Base-by-base conservation (phyloP, 2,888 invertebrate genomes). In the Monochamus alternatus region DNA sequence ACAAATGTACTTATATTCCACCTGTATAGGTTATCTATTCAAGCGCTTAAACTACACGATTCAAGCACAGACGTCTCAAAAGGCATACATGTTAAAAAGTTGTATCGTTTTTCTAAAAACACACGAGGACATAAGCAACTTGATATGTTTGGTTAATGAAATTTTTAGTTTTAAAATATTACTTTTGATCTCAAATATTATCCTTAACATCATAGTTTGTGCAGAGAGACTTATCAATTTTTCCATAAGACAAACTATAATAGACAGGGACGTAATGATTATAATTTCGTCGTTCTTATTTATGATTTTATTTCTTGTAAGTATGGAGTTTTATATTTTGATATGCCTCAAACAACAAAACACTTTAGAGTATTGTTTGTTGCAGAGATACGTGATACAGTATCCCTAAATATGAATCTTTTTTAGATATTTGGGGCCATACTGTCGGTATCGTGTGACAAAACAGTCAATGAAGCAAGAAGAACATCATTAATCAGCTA, bases 401-500 rank as follows among this genome's bases (percentile, higher is more conserved):
- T 43, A 44, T 59, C 2, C 60, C 2, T 58, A 2, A 70, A 63
- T 4, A 7, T 22, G 10, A 68, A 60, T 69, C 38, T 75, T 75
- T 22, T 79, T 38, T 60, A 78, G 80, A 58, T 60, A 22, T 59
- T 80, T 65, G 74, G 71, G 4, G 32, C 74, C 5, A 70, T 77
- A 30, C 31, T 80, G 32, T 60, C 78, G 31, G 22, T 52, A 9
- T 63, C 75, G 4, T 76, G 78, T 43, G 76, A 75, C 38, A 59
- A 69, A 52, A 76, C 80, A 12, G 65, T 64, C 38, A 64, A 9
- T 8, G 78, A 76, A 74, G 78, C 78, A 0, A 77, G 65, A 32
- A 75, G 75, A 47, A 79, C 78, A 3, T 79, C 79, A 0, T 60
- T 14, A 3, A 74, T 81, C 22, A 67, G 79, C 52, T 78, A 78